Evolutionary conservation across 2,113 vertebrate species (phyloP), one percentile per base, ranked within the genome.

Genomic region (Trogon surrucura): DNA sequence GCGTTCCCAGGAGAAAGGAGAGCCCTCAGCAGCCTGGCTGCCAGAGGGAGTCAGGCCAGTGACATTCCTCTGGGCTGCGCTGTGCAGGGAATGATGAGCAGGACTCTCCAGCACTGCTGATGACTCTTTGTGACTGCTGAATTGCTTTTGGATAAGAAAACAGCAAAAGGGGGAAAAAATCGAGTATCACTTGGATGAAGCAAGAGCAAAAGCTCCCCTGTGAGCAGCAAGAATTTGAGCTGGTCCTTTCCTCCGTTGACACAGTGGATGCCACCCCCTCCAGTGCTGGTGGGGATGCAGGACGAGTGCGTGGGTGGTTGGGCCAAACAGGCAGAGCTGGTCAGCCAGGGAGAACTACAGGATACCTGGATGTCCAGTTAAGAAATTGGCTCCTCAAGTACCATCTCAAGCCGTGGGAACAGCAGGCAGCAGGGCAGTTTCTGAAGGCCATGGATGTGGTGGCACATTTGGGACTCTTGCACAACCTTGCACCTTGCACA

Each of bases 221-320:
- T 0, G 47, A 64, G 41, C 18, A 8, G 13, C 0, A 0, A 67
- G 18, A 6, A 7, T 13, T 11, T 1, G 1, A 57, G 54, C 32
- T 7, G 58, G 19, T 53, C 48, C 70, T 71, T 64, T 2, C 6
- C 44, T 30, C 22, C 21, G 0, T 4, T 36, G 71, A 29, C 41
- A 15, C 0, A 0, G 50, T 0, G 0, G 34, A 1, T 36, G 30
- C 16, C 65, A 20, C 7, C 45, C 13, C 4, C 11, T 44, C 54
- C 0, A 0, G 44, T 1, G 1, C 88, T 44, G 58, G 12, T 2
- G 0, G 51, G 21, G 50, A 10, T 7, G 38, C 10, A 73, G 34
- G 30, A 29, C 1, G 6, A n/a, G 70, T 58, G 47, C 32, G 30
- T 51, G 65, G 29, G 45, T 80, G 26, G 25, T 13, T 11, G 88